Percentiles rank a stretch among this genome's conserved stretches.
phyloP scores from a whole-genome alignment of 2,113 vertebrate species.

The Cyphomyrus discorhynchus region DNA sequence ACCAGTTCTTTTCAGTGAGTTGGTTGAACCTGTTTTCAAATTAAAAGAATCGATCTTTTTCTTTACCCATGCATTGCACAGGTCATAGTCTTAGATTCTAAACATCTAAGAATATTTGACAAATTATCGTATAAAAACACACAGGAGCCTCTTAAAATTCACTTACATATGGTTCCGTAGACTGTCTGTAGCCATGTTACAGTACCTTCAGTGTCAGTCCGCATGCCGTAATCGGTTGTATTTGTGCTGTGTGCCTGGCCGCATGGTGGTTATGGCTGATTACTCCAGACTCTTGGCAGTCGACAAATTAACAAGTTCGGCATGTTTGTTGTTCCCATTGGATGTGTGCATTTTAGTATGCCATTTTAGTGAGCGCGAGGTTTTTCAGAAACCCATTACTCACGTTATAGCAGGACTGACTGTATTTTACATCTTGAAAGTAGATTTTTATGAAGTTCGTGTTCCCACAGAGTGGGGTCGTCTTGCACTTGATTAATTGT shows the following conservation, averaged over 20 bases:
- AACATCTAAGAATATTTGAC: background rate
- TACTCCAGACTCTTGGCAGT: background rate
- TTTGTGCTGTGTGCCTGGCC: background rate
- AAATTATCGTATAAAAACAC: background rate
- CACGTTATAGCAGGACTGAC: background rate
- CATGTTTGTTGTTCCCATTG: background rate
- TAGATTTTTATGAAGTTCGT: conserved; percentile 36
- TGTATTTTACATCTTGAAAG: conserved; percentile 43
- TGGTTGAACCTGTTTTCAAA: background rate
- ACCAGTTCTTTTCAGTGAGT: background rate
- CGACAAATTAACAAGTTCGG: background rate
- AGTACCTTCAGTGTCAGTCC: background rate
- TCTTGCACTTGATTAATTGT: conserved; percentile 46
- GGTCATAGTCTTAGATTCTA: background rate
- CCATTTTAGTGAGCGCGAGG: background rate
- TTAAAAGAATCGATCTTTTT: background rate
- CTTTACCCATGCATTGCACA: background rate
- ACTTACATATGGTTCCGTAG: background rate
- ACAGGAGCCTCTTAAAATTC: background rate
- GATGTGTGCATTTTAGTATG: background rate
- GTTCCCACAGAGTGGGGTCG: conserved; percentile 43
- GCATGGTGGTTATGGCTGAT: background rate
- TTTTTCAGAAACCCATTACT: background rate
- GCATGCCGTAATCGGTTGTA: background rate
- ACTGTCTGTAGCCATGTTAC: background rate